These are phyloP conservation scores for Iphiclides podalirius DNA, from an alignment of 2,888 invertebrate species.

Conservation along the genomic window DNA sequence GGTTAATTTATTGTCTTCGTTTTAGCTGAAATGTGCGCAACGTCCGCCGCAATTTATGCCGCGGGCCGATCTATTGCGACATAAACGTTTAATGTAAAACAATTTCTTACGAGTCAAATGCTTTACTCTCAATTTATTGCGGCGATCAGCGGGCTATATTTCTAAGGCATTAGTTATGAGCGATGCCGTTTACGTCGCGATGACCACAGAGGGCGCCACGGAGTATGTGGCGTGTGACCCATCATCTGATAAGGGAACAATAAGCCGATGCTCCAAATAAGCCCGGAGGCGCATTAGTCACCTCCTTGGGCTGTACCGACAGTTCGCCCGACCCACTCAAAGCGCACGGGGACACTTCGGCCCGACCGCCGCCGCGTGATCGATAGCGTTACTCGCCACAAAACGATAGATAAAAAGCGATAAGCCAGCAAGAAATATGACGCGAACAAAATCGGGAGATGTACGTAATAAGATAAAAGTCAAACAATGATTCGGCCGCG, in stretches of 20 bases:
- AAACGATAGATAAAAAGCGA: constrained; percentile 79
- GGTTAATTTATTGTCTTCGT: not conserved
- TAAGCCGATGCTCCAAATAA: constrained; percentile 75
- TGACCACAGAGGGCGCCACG: constrained; percentile 26
- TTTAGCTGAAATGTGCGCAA: constrained; percentile 24
- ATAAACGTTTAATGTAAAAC: constrained; percentile 60
- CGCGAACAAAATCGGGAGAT: constrained; percentile 80
- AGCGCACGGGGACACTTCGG: constrained; percentile 76
- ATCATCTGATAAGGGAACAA: constrained; percentile 74
- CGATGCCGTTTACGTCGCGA: constrained; percentile 2
- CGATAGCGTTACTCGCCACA: constrained; percentile 76
- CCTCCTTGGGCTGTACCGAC: constrained; percentile 53
- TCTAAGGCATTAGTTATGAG: constrained; percentile 53
- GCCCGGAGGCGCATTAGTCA: constrained; percentile 66
- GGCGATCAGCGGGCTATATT: constrained; percentile 63
- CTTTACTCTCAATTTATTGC: constrained; percentile 67
- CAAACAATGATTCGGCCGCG: constrained; percentile 80
- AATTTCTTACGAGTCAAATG: constrained; percentile 59
- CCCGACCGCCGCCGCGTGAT: constrained; percentile 74
- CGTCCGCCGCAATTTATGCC: constrained; percentile 53
- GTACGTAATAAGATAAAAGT: constrained; percentile 81
- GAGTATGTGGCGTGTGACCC: constrained; percentile 38
- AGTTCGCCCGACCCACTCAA: constrained; percentile 77
- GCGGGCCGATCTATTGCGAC: constrained; percentile 41
- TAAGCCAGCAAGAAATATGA: constrained; percentile 80